phyloP scores from a whole-genome alignment of 2,797 vertebrate genomes.

The Falco naumanni region DNA sequence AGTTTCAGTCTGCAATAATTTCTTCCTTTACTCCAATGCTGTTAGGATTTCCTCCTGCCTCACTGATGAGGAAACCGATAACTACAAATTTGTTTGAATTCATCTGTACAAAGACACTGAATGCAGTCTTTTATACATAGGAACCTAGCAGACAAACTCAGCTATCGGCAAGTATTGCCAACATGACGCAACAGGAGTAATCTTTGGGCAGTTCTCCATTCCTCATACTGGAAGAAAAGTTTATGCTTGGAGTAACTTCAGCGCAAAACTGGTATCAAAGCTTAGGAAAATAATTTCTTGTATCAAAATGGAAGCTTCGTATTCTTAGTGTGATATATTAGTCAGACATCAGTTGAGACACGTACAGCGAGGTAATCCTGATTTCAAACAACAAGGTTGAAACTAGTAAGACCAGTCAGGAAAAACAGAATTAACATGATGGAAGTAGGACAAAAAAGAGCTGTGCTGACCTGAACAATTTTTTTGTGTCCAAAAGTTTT shows the following conservation, averaged over 20 bases:
- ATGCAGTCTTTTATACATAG: background rate
- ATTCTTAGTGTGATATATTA: background rate
- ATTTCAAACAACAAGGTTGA: background rate
- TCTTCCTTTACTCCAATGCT: background rate
- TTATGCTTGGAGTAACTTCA: background rate
- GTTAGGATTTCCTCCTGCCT: background rate
- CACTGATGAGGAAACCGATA: background rate
- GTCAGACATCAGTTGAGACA: too few relatives aligned
- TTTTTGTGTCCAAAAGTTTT: background rate
- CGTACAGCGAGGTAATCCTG: background rate
- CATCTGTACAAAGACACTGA: background rate
- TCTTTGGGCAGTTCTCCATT: background rate
- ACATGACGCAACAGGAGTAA: background rate
- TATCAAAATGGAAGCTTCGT: background rate
- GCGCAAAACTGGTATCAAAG: background rate
- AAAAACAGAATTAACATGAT: background rate
- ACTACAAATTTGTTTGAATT: background rate
- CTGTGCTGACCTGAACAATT: background rate
- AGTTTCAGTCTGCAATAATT: background rate
- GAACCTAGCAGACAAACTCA: background rate
- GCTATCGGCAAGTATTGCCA: background rate
- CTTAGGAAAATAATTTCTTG: background rate
- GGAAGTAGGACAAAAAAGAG: background rate
- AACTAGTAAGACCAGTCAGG: background rate
- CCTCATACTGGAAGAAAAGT: too few relatives aligned